These are phyloP conservation scores for Ips typographus DNA, from an alignment of 1,140 invertebrate species.

Conservation along the genomic window DNA sequence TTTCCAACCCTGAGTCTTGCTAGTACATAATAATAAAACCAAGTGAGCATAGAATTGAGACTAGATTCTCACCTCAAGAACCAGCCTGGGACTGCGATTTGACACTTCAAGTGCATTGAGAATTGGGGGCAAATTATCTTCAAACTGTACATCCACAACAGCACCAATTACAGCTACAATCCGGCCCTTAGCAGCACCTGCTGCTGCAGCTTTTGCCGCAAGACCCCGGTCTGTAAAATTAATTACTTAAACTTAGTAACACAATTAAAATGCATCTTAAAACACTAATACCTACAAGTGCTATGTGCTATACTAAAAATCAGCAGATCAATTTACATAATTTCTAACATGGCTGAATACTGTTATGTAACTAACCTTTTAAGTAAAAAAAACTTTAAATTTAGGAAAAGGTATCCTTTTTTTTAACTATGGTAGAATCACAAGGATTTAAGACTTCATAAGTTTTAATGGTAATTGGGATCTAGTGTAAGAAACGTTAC, in stretches of 20 bases:
- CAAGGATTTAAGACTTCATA: too few species aligned
- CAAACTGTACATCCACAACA: constrained; percentile 99
- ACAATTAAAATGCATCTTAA: too few species aligned
- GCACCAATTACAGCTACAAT: constrained; percentile 98
- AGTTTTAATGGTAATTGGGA: too few species aligned
- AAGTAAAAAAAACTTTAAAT: too few species aligned
- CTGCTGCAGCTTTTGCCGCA: constrained; percentile 54
- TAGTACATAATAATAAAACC: not conserved
- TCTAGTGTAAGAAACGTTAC: too few species aligned
- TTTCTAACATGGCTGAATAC: too few species aligned
- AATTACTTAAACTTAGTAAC: not conserved
- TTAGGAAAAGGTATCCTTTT: too few species aligned
- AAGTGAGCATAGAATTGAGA: not conserved
- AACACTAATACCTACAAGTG: too few species aligned
- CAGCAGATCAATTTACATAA: not conserved
- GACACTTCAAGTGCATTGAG: constrained; percentile 96
- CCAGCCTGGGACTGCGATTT: constrained; percentile 71
- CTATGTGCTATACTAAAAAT: not conserved
- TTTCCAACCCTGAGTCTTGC: constrained; percentile 35
- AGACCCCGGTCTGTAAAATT: constrained; percentile 43
- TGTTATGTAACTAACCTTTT: too few species aligned
- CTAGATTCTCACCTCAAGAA: constrained; percentile 62
- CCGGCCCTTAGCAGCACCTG: constrained; percentile 62
- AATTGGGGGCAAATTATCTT: constrained; percentile 93
- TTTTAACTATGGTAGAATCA: too few species aligned